Percentiles rank a stretch among this genome's conserved stretches.
Evolutionary conservation across 2,888 invertebrate species (phyloP).

Genomic region (Seladonia tumulorum): DNA sequence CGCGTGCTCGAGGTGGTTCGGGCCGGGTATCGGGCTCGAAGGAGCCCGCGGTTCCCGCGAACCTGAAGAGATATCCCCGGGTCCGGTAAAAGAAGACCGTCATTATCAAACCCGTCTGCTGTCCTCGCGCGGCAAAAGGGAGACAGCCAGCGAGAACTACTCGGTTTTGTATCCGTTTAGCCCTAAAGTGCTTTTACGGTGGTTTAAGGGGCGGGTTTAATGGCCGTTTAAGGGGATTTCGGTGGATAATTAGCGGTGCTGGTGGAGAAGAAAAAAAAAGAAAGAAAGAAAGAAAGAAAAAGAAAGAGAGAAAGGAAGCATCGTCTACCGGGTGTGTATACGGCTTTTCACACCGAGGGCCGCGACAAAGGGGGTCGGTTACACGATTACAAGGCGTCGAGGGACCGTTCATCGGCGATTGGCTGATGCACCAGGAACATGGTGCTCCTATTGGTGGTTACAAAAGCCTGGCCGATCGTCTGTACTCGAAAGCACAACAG

Average conservation of each 20-base stretch:
- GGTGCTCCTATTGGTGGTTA: conserved; percentile 57
- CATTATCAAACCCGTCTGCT: conserved; percentile 58
- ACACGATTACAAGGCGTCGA: conserved; percentile 74
- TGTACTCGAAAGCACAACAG: conserved; percentile 59
- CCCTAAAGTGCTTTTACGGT: conserved; percentile 72
- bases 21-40: conserved; percentile 21
- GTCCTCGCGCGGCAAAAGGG: background rate
- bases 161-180: conserved; percentile 71
- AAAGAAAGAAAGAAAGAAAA: conserved; percentile 50
- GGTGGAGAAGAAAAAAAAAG: conserved; percentile 53
- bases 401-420: conserved; percentile 60
- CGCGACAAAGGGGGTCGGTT: conserved; percentile 78
- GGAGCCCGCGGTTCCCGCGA: conserved; percentile 4
- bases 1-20: conserved; percentile 21
- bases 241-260: conserved; percentile 78
- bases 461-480: conserved; percentile 51
- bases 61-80: conserved; percentile 18
- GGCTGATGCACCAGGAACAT: conserved; percentile 39
- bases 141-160: conserved; percentile 37
- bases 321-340: conserved; percentile 44
- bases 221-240: conserved; percentile 83
- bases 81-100: conserved; percentile 42
- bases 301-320: conserved; percentile 58
- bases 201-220: conserved; percentile 78
- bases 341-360: conserved; percentile 68